A percentile compares a stretch with the other conserved stretches of the same genome.
These are phyloP conservation scores for Phlogophora meticulosa DNA, from an alignment of 2,888 invertebrate genomes.

Conservation along the genomic window DNA sequence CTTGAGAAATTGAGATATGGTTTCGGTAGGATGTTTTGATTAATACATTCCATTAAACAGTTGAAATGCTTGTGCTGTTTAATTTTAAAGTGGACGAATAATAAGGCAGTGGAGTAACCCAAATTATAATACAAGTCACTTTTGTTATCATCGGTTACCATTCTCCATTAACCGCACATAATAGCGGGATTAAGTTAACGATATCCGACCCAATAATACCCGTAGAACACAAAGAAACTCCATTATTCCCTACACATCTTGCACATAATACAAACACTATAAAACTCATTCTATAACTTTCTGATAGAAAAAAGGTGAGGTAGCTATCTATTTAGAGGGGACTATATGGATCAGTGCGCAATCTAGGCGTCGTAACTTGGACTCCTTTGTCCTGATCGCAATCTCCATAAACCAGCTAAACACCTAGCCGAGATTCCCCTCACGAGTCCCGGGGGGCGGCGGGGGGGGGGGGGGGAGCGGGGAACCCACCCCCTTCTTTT, in stretches of 20 bases:
- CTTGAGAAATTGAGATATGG: slow-evolving; percentile 16
- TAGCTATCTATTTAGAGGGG: slow-evolving; percentile 74
- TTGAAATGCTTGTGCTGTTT: not conserved
- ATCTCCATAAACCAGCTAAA: slow-evolving; percentile 91
- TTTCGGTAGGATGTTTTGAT: slow-evolving; percentile 1
- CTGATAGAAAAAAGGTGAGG: slow-evolving; percentile 72
- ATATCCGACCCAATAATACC: slow-evolving; percentile 36
- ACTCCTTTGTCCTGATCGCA: slow-evolving; percentile 89
- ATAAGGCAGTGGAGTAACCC: not conserved
- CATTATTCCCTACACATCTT: slow-evolving; percentile 35
- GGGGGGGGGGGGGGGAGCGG: slow-evolving; percentile 61
- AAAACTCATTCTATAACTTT: slow-evolving; percentile 71
- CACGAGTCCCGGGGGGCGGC: slow-evolving; percentile 68
- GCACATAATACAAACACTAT: slow-evolving; percentile 57
- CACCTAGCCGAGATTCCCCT: slow-evolving; percentile 87
- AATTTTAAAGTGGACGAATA: not conserved
- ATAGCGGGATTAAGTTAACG: slow-evolving; percentile 37
- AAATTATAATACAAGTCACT: slow-evolving; percentile 23
- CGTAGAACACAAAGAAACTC: slow-evolving; percentile 44
- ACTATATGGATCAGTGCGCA: slow-evolving; percentile 83
- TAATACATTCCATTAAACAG: not conserved
- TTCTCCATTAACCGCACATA: slow-evolving; percentile 26
- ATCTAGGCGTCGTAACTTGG: slow-evolving; percentile 86
- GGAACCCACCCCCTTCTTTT: slow-evolving; percentile 70
- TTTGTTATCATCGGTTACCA: slow-evolving; percentile 18